Evolutionary conservation across 2,888 invertebrate genomes (phyloP), one percentile per base, ranked within the genome.

Genomic region (Cenopis cana): DNA sequence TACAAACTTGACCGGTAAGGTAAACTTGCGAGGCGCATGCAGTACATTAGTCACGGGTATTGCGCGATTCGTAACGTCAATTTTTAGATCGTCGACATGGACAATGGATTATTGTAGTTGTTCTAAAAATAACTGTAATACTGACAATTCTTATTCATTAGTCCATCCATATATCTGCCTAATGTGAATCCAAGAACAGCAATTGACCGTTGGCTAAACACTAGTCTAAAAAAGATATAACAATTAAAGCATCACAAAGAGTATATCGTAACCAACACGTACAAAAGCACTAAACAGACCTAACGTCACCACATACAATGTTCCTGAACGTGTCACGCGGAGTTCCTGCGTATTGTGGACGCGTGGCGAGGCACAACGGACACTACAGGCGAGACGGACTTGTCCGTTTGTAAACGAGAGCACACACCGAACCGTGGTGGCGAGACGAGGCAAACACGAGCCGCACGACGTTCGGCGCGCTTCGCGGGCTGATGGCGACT

Each of bases 311-410:
- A 74, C 75, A 81, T 82, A 82, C 81, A 85, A 80, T 68, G 76
- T 74, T 72, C 72, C 56, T 36, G 60, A 65, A 65, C 69, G 68
- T 79, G 65, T 68, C 66, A 65, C 85, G 86, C 87, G 84, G 77
- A 90, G 87, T 88, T 91, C 90, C 89, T 90, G 89, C 83, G 80
- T 82, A 86, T 89, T 91, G 89, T 91, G 79, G 74, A 73, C 75
- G 78, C 77, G 78, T 76, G 75, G 64, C 73, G 73, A 66, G 74
- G 72, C 74, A 73, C 70, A 75, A 69, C 75, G 69, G 71, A 73
- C 73, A 62, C 41, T 75, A 72, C 71, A 71, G 66, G 73, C 66
- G 62, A 65, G 74, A 70, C 68, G 75, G 69, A 66, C 62, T n/a
- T n/a, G n/a, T n/a, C n/a, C n/a, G n/a, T n/a, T n/a, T n/a, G n/a